Evolutionary conservation across 2,888 invertebrate genomes (phyloP).

Genomic region (Coleophora flavipennella): DNA sequence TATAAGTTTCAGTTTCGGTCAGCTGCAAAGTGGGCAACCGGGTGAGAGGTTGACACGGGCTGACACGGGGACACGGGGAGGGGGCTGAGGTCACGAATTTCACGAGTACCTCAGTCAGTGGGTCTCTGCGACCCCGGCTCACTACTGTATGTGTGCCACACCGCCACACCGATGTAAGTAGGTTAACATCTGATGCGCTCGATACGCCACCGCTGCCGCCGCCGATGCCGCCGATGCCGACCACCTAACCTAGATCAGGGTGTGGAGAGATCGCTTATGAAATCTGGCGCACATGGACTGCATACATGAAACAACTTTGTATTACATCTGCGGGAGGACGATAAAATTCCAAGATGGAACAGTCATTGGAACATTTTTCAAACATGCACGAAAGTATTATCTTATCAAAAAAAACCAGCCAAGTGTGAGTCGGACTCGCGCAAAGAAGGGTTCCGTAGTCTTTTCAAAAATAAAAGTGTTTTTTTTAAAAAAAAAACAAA

Average conservation of each 20-base stretch:
- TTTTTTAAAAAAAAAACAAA: no score
- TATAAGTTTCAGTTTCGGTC: background rate
- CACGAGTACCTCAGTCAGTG: constrained; percentile 43
- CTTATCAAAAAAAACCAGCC: no score
- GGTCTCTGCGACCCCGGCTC: constrained; percentile 58
- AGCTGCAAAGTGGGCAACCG: constrained; percentile 29
- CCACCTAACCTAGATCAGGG: constrained; percentile 73
- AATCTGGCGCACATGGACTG: constrained; percentile 66
- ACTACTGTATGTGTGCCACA: constrained; percentile 50
- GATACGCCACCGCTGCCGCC: constrained; percentile 59
- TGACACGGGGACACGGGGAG: constrained; percentile 34
- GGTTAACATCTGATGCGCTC: constrained; percentile 70
- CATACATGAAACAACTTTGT: constrained; percentile 56
- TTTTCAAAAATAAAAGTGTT: no score
- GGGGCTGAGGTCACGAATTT: constrained; percentile 56
- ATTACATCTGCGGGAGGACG: no score
- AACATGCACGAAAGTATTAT: no score
- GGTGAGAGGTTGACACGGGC: constrained; percentile 14
- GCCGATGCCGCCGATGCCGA: constrained; percentile 58
- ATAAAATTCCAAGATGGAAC: no score
- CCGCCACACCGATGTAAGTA: constrained; percentile 53
- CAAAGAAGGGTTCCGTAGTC: no score
- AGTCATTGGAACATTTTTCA: no score
- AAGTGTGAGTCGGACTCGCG: no score
- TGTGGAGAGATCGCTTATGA: constrained; percentile 71